These are phyloP conservation scores for Dolichotis patagonum DNA, from an alignment of 2,113 vertebrate species.

Conservation along the genomic window DNA sequence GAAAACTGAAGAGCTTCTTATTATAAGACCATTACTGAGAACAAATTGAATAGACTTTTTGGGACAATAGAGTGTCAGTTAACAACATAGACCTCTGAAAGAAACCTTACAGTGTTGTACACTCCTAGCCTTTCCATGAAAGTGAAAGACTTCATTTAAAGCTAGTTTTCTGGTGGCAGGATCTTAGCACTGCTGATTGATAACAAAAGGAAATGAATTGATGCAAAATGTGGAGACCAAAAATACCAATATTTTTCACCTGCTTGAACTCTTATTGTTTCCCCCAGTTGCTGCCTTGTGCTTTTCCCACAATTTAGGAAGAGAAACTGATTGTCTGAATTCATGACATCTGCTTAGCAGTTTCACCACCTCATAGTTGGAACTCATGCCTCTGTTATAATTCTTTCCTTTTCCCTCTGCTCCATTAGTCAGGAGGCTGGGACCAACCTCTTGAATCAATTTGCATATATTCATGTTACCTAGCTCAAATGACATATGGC, in stretches of 20 bases:
- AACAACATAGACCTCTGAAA: background rate
- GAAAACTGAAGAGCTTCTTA: background rate
- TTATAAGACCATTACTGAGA: conserved; percentile 44
- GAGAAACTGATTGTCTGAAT: conserved; percentile 70
- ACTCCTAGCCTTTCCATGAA: background rate
- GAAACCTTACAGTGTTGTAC: background rate
- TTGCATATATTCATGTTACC: conserved; percentile 22
- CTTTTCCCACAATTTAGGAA: conserved; percentile 54
- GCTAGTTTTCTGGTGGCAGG: background rate
- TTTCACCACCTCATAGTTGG: conserved; percentile 33
- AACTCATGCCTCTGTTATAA: conserved; percentile 59
- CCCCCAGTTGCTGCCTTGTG: conserved; percentile 69
- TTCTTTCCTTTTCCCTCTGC: background rate
- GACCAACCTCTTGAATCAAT: conserved; percentile 6
- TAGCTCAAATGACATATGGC: conserved; percentile 55
- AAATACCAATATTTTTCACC: background rate
- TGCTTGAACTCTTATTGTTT: conserved; percentile 70
- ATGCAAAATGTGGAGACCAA: conserved; percentile 2
- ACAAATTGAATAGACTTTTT: conserved; percentile 17
- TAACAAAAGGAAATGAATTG: conserved; percentile 37
- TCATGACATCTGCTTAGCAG: conserved; percentile 75
- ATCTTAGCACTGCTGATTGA: background rate
- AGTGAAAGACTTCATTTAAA: background rate
- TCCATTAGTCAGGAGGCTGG: background rate
- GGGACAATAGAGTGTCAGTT: background rate